Base-by-base conservation (phyloP, 2,797 vertebrate genomes). In the Vultur gryphus region DNA sequence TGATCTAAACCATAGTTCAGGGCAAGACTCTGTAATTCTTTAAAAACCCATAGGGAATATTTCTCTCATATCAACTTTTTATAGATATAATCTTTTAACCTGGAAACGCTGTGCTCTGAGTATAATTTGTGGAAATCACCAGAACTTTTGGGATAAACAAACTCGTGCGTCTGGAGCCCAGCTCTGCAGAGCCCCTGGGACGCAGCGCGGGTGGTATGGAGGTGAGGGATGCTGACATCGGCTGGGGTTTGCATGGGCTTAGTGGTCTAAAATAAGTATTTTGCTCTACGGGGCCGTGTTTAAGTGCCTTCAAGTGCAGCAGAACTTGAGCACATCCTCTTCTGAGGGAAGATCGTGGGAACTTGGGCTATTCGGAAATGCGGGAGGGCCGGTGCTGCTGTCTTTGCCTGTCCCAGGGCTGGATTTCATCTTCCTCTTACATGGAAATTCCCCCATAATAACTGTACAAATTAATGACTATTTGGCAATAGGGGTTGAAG, bases 191-290 rank as follows among this genome's bases (percentile, higher is more conserved):
- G 24, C 39, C 31, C 19, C 33, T 58, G 64, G 75, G 71, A 39
- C 6, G 5, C 39, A 10, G 43, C 33, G 25, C 3, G 11, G 39
- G 33, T 0, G 6, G 16, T 8, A 12, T 1, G 4, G 61, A 48
- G 33, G 10, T 46, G 76, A 55, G 61, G 65, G 75, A 29, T 0
- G 0, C 49, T 49, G 76, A 16, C 31, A 4, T 6, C 0, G 4
- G 8, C 51, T 11, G 16, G 37, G 9, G 5, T 31, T 49, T 51
- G 37, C 62, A 20, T 7, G 41, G 49, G 26, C 25, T 70, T 19
- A 12, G 39, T 13, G 39, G 9, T 41, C 78, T 54, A 2, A 59
- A 35, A 14, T 8, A 4, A 51, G 18, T 21, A 1, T 48, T 58
- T 70, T 64, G 59, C 64, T 84, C 85, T 19, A 0, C 2, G 26